Conservation (phyloP, 1,140 invertebrate genomes). For the Camponotus vicinus region DNA sequence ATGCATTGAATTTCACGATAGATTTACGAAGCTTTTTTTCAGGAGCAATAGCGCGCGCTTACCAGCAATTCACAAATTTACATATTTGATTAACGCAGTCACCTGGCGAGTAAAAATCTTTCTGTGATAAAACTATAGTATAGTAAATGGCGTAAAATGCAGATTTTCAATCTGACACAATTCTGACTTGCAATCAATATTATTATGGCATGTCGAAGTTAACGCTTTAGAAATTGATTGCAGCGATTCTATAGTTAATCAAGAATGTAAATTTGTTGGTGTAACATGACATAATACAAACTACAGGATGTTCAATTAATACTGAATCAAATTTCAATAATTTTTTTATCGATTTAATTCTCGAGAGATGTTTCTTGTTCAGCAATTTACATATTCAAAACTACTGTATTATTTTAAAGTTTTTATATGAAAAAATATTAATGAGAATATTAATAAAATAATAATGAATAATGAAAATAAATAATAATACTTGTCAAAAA, state of each 20-base stretch:
- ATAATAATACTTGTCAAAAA: too few species aligned
- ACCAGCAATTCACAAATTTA: slow-evolving; percentile 51
- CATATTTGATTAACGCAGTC: slow-evolving; percentile 52
- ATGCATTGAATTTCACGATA: slow-evolving; percentile 36
- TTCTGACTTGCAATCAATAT: slow-evolving; percentile 57
- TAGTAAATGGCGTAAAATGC: slow-evolving; percentile 6
- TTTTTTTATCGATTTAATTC: slow-evolving; percentile 1
- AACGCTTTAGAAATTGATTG: slow-evolving; percentile 51
- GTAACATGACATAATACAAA: slow-evolving; percentile 31
- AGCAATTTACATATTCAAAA: not conserved
- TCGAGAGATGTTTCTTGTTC: not conserved
- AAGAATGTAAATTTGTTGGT: slow-evolving; percentile 34
- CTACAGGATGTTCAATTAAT: not conserved
- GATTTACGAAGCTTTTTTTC: slow-evolving; percentile 41
- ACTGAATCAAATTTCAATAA: not conserved
- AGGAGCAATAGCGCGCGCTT: slow-evolving; percentile 21
- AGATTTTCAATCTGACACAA: slow-evolving; percentile 53
- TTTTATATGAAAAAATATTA: not conserved
- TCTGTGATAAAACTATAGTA: slow-evolving; percentile 26
- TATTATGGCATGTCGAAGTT: slow-evolving; percentile 39
- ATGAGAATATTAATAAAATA: too few species aligned
- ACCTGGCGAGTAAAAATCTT: slow-evolving; percentile 25
- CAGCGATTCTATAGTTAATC: slow-evolving; percentile 45
- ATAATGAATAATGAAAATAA: too few species aligned
- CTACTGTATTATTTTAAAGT: not conserved